These are phyloP conservation scores for Eristalinus sepulchralis DNA, from an alignment of 2,888 invertebrate genomes.

Conservation along the genomic window DNA sequence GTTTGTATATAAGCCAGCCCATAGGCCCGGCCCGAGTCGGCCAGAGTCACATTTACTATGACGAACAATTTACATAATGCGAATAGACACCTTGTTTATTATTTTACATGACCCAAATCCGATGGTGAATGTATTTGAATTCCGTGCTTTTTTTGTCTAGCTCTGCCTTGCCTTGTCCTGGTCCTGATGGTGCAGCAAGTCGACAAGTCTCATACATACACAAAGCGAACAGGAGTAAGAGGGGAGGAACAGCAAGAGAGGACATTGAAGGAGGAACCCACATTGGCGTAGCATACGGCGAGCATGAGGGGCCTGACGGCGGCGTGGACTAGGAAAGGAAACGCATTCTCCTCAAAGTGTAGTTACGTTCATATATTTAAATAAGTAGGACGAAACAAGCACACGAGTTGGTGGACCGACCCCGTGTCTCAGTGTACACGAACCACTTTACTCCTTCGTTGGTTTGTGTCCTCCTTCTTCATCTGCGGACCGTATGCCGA, in stretches of 20 bases:
- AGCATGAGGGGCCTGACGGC: not conserved
- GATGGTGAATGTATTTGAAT: slow-evolving; percentile 55
- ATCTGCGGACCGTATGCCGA: not conserved
- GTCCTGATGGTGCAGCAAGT: slow-evolving; percentile 6
- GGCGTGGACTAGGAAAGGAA: slow-evolving; percentile 33
- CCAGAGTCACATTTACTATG: slow-evolving; percentile 43
- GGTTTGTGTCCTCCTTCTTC: slow-evolving; percentile 41
- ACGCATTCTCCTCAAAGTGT: slow-evolving; percentile 46
- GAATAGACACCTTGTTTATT: slow-evolving; percentile 69
- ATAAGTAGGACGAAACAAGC: slow-evolving; percentile 50
- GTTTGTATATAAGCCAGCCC: not conserved
- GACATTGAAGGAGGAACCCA: slow-evolving; percentile 39
- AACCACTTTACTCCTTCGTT: slow-evolving; percentile 38
- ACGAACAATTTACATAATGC: slow-evolving; percentile 63
- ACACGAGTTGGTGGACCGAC: slow-evolving; percentile 43
- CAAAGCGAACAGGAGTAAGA: not conserved
- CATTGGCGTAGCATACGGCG: slow-evolving; percentile 12
- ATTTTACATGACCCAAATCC: slow-evolving; percentile 69
- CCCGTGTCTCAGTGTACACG: slow-evolving; percentile 19
- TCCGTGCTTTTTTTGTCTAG: slow-evolving; percentile 44
- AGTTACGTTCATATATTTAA: slow-evolving; percentile 46
- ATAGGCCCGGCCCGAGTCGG: slow-evolving; percentile 13
- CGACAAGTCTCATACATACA: not conserved
- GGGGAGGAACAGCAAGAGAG: slow-evolving; percentile 3
- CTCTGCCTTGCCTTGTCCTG: slow-evolving; percentile 13